Evolutionary conservation across 1,140 invertebrate species (phyloP), one percentile per base, ranked within the genome.

Genomic region (Cotesia chilonis): DNA sequence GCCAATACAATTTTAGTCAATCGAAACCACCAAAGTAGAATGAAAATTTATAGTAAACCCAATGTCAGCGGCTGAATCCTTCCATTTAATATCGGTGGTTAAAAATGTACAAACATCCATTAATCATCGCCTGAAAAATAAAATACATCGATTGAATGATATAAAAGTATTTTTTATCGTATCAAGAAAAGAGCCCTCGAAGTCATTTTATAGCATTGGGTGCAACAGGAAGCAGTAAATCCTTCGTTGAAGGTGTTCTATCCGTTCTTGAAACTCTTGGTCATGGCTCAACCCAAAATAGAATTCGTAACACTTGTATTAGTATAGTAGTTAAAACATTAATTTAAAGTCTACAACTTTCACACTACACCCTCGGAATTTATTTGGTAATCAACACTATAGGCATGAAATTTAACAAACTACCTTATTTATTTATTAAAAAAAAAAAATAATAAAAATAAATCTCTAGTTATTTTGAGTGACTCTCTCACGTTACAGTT

Each of bases 151-250:
- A 35, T 17, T 14, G 17, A 28, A 28, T 28, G 3, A 28, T 28
- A 28, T 28, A 28, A 28, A 28, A 28, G 55, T 14, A 60, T 60
- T 60, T 60, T 35, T 28, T 3, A 60, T 36, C 9, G n/a, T 28
- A 47, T 47, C 41, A 10, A 47, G 41, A 47, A 47, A 17, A 20
- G 4, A 17, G 7, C 64, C 66, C 10, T 36, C 14, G 51, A 12
- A 51, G 51, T 3, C 7, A 35, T 35, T 28, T 28, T 28, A 28
- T 28, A 12, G 12, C n/a, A 68, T 68, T 68, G 38, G 28, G 47
- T 68, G 66, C 66, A 68, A 68, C 51, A 41, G 66, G 47, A 68
- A 52, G 52, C 51, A 68, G 66, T 68, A 68, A 68, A 68, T 68
- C 51, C 54, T 59, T 12, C 20, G 28, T 35, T 38, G 66, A 68